phyloP scores from a whole-genome alignment of 2,888 invertebrate species.

The Limnephilus auricula region DNA sequence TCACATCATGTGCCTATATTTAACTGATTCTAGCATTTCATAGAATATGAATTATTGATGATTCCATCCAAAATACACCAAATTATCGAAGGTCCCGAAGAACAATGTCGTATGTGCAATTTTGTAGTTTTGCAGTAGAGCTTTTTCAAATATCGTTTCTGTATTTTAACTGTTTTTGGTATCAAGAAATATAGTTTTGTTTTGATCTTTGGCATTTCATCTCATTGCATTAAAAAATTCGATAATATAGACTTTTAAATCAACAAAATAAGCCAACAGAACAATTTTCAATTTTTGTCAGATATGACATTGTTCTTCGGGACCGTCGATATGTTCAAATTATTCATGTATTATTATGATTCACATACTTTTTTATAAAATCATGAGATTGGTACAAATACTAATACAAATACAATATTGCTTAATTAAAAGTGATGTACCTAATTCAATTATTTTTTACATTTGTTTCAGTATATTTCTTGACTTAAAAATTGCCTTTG shows the following conservation, averaged over 20 bases:
- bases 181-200: too few relatives aligned
- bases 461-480: background rate
- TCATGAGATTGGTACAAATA: background rate
- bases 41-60: background rate
- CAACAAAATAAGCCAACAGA: too few relatives aligned
- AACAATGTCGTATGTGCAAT: too few relatives aligned
- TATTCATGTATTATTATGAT: background rate
- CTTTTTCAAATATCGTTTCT: too few relatives aligned
- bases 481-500: background rate
- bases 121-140: too few relatives aligned
- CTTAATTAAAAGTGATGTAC: background rate
- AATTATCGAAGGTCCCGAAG: too few relatives aligned
- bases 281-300: too few relatives aligned
- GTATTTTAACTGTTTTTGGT: too few relatives aligned
- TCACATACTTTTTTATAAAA: background rate
- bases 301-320: too few relatives aligned
- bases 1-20: background rate
- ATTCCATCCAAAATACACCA: background rate
- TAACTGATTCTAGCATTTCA: background rate
- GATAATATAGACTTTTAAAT: too few relatives aligned
- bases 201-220: too few relatives aligned
- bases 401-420: background rate
- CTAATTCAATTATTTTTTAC: background rate
- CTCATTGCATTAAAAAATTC: too few relatives aligned
- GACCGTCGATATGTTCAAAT: background rate